Evolutionary conservation across 2,888 invertebrate genomes (phyloP), one percentile per base, ranked within the genome.

Genomic region (Onchidella celtica): DNA sequence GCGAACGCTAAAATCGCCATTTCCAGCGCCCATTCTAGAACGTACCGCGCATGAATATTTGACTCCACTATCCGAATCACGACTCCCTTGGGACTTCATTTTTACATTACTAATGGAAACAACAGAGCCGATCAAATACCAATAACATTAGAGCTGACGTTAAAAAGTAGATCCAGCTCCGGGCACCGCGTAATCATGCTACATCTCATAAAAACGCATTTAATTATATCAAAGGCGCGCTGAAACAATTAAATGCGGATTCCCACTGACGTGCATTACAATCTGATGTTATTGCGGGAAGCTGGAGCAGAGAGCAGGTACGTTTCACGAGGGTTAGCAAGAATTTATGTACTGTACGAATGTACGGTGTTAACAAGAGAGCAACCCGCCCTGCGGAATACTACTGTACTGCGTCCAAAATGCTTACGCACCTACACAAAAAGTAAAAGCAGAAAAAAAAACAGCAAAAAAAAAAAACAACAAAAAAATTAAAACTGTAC

Each of bases 21-120:
- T 34, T 57, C 57, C n/a, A n/a, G n/a, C 3, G 9, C 34, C 6
- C 4, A 21, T 57, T n/a, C 59, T n/a, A 34, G n/a, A 57, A 32
- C 29, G 72, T 57, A 57, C 34, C 72, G 57, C 57, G 72, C 59
- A 72, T 57, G 72, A 72, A 72, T 57, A 72, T 72, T 72, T 72
- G 59, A 57, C 72, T 72, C 55, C 55, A 72, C 72, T 11, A 36
- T 57, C 6, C 17, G 59, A 3, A 32, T 29, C 21, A 29, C 11
- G 11, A 21, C 14, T 21, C 55, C 72, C 55, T 34, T 11, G 4
- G 70, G 72, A 57, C 27, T 2, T 21, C 34, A 24, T 32, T 34
- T 55, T 72, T 32, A 24, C 72, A 72, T 57, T 38, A 72, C 59
- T 59, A 72, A 72, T 59, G 57, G 72, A 32, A 32, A 4, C 34